These are phyloP conservation scores for Eonycteris spelaea DNA, from an alignment of 2,113 vertebrate genomes.

Conservation along the genomic window DNA sequence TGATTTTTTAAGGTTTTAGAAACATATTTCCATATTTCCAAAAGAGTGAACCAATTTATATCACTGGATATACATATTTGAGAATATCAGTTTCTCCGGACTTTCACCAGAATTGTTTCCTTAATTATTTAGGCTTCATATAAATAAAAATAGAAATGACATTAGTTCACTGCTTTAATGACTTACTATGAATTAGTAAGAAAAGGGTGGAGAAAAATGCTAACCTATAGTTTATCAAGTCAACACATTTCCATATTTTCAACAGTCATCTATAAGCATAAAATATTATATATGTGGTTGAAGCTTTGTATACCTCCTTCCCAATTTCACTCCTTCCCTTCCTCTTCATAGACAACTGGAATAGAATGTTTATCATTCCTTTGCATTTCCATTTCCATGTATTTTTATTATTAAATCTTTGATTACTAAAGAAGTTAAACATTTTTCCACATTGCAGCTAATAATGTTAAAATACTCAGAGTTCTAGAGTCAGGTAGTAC, in stretches of 20 bases:
- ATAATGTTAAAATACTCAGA: neutral
- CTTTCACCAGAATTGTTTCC: neutral
- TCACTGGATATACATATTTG: neutral
- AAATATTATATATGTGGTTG: neutral
- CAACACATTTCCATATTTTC: neutral
- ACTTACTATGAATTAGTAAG: neutral
- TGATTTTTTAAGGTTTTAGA: neutral
- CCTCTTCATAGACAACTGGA: neutral
- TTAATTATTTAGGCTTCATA: neutral
- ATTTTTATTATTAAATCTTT: neutral
- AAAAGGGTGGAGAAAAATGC: slow-evolving; percentile 18
- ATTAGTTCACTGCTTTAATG: neutral
- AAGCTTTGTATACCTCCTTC: neutral
- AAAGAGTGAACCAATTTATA: neutral
- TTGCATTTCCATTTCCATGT: neutral
- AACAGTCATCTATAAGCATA: neutral
- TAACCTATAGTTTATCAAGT: neutral
- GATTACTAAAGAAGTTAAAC: neutral
- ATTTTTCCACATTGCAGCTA: neutral
- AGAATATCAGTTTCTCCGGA: neutral
- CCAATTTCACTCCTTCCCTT: neutral
- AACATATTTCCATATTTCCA: neutral
- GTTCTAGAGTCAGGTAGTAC: neutral
- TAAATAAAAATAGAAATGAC: neutral
- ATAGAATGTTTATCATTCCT: neutral